A percentile compares a stretch with the other conserved stretches of the same genome.
Evolutionary conservation across 2,113 vertebrate species (phyloP).

Genomic region (Desmodus rotundus): DNA sequence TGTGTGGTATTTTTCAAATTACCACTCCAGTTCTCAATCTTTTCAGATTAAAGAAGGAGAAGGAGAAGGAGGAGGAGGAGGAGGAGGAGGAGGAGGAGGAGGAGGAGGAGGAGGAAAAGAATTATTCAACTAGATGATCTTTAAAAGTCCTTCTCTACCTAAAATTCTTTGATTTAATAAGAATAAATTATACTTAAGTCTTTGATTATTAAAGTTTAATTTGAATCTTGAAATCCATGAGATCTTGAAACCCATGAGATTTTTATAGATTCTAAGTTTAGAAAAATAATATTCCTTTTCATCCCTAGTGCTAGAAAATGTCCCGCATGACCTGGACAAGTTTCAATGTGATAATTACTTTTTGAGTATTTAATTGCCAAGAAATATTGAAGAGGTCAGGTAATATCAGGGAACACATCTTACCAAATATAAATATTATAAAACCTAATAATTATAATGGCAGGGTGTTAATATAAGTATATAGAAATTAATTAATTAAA

Average conservation of each 20-base stretch:
- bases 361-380: constrained; percentile 44
- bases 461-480: not conserved
- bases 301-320: not conserved
- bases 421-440: not conserved
- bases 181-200: constrained; percentile 58
- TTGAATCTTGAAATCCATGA: not conserved
- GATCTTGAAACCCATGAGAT: constrained; percentile 47
- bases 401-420: not conserved
- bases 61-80: too few species aligned
- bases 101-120: not conserved
- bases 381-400: not conserved
- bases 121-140: constrained; percentile 7
- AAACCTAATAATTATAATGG: not conserved
- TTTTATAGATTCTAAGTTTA: constrained; percentile 59
- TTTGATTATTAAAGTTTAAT: constrained; percentile 56
- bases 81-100: not conserved
- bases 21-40: not conserved
- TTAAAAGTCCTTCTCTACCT: constrained; percentile 21
- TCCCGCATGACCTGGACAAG: not conserved
- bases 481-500: constrained; percentile 5
- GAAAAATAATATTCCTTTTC: constrained; percentile 40
- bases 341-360: constrained; percentile 43
- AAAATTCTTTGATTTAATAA: constrained; percentile 54
- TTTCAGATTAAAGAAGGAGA: not conserved
- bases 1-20: constrained; percentile 20